Percentiles rank a stretch among this genome's conserved stretches.
These are phyloP conservation scores for Beaufortia kweichowensis DNA, from an alignment of 2,113 vertebrate species.

Conservation along the genomic window DNA sequence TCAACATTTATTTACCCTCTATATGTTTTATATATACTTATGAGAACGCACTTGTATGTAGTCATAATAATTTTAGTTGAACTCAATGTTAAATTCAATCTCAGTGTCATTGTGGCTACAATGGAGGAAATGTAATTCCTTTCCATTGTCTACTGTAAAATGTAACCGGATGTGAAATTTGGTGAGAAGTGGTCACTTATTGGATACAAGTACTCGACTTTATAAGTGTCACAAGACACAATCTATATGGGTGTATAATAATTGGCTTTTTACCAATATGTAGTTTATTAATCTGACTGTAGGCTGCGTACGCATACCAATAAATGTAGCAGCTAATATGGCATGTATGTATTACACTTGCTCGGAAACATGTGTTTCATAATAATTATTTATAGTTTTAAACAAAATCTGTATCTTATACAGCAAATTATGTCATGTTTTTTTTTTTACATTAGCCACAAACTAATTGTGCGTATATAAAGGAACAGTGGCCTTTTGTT, in stretches of 20 bases:
- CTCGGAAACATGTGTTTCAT: neutral
- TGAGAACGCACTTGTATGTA: slow-evolving; percentile 1
- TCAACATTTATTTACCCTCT: slow-evolving; percentile 23
- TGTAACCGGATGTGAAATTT: neutral
- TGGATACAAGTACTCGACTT: neutral
- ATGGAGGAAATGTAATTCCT: slow-evolving; percentile 5
- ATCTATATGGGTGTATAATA: no score
- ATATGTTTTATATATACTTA: slow-evolving; percentile 7
- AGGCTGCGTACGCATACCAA: no score
- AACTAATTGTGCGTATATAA: neutral
- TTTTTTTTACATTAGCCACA: neutral
- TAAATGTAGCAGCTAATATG: neutral
- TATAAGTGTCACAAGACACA: no score
- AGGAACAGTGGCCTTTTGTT: neutral
- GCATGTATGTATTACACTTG: neutral
- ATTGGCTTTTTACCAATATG: no score
- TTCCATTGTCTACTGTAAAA: neutral
- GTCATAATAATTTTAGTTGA: slow-evolving; percentile 46
- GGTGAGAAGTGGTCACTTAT: neutral
- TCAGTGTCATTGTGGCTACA: slow-evolving; percentile 27
- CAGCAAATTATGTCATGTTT: no score
- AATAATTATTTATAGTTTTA: neutral
- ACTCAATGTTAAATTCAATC: slow-evolving; percentile 21
- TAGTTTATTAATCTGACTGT: no score
- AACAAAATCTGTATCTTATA: no score